Evolutionary conservation across 2,888 invertebrate species (phyloP).

Genomic region (Elgonia sp.): DNA sequence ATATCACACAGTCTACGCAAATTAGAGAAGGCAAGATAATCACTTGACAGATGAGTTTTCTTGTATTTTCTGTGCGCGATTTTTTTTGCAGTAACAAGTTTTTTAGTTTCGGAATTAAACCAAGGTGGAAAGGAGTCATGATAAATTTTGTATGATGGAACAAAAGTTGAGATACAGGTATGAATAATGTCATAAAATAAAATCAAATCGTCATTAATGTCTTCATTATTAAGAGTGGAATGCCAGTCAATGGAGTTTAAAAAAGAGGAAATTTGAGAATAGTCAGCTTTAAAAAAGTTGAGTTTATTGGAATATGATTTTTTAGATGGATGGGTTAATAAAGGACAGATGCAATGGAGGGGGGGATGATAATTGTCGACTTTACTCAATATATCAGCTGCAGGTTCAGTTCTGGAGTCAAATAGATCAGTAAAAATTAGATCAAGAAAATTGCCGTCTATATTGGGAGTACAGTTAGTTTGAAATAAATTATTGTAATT

Average conservation of each 20-base stretch:
- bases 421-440: background rate
- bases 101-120: slow-evolving; percentile 2
- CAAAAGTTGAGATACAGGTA: slow-evolving; percentile 1
- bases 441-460: background rate
- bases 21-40: background rate
- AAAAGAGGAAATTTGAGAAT: background rate
- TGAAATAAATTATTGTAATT: too few species aligned
- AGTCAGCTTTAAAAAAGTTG: too few species aligned
- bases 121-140: slow-evolving; percentile 14
- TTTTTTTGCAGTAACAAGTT: slow-evolving; percentile 5
- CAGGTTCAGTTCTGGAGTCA: background rate
- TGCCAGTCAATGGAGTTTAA: slow-evolving; percentile 13
- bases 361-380: background rate
- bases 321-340: background rate
- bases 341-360: too few species aligned
- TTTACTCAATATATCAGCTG: background rate
- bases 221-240: background rate
- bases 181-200: too few species aligned
- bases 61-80: slow-evolving; percentile 14
- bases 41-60: background rate
- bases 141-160: background rate
- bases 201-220: slow-evolving; percentile 1
- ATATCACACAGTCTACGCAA: background rate
- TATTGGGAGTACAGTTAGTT: slow-evolving; percentile 1
- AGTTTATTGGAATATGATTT: slow-evolving; percentile 1